A percentile compares a stretch with the other conserved stretches of the same genome.
phyloP scores from a whole-genome alignment of 2,888 invertebrate species.

The Trichogramma dendrolimi region DNA sequence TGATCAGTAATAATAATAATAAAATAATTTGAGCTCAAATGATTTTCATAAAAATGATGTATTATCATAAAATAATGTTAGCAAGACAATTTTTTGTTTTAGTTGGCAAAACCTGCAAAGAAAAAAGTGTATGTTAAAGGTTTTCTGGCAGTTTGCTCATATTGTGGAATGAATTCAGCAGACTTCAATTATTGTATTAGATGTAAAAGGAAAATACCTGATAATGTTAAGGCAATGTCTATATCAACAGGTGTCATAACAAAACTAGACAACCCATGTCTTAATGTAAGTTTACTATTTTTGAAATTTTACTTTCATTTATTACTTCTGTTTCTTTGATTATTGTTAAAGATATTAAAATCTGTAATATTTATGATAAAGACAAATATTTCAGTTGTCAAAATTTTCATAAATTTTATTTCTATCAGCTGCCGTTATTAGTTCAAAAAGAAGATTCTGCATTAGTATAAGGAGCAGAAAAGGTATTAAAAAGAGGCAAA shows the following conservation, averaged over 20 bases:
- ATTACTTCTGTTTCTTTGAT: neutral
- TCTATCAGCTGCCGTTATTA: conserved; percentile 37
- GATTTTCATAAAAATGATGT: neutral
- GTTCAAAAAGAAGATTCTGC: conserved; percentile 40
- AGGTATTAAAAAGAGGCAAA: conserved; percentile 35
- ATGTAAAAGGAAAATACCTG: conserved; percentile 68
- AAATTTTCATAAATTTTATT: conserved; percentile 11
- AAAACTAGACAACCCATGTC: conserved; percentile 32
- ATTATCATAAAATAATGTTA: neutral
- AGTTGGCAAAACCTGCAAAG: conserved; percentile 20
- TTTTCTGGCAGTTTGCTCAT: conserved; percentile 72
- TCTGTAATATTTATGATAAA: no score
- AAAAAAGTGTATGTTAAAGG: conserved; percentile 53
- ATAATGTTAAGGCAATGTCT: conserved; percentile 63
- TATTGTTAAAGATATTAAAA: conserved; percentile 33
- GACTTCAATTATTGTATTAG: conserved; percentile 76
- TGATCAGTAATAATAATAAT: neutral
- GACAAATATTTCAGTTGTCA: no score
- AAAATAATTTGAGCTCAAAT: neutral
- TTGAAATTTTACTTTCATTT: conserved; percentile 3
- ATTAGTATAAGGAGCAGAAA: conserved; percentile 20
- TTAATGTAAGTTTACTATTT: conserved; percentile 30
- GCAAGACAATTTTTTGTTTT: conserved; percentile 6
- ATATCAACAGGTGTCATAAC: conserved; percentile 30
- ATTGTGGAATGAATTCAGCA: conserved; percentile 74